Evolutionary conservation across 2,888 invertebrate species (phyloP), one percentile per base, ranked within the genome.

Genomic region (Hirtodrosophila confusa): DNA sequence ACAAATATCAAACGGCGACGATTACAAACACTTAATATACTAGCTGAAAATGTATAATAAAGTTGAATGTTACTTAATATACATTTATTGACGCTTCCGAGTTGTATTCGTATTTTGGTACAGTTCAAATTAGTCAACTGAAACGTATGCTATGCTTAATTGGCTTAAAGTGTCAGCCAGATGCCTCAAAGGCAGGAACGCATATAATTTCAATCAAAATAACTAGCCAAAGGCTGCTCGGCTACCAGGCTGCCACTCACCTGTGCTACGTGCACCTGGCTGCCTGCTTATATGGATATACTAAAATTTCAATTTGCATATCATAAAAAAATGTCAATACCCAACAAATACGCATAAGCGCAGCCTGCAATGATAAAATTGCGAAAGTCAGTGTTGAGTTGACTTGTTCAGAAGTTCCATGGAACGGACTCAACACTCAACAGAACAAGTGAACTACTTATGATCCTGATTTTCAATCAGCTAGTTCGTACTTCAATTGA

Each of bases 231-330:
- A 50, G 56, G 65, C 60, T 56, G 54, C 6, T 9, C 47, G 17
- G 4, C 41, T 24, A 6, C 53, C 48, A 43, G 24, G 3, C 36
- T 61, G 31, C 24, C 17, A 29, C 39, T 17, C 41, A 41, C 33
- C 29, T 39, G 29, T 23, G 6, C 11, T 54, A 31, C 24, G n/a
- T 23, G 12, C 44, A 29, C 48, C 37, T 49, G n/a, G 7, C 48
- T 29, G 44, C 53, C 44, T 29, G 27, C 57, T 55, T 62, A 24
- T 69, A 58, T 70, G 64, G 71, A 78, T 83, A 71, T 71, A 56
- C 62, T 67, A 70, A 80, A 87, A 76, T 86, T 85, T 88, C 85
- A 88, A 85, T 88, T 85, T 85, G 80, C 86, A 85, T 85, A 78
- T 76, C 74, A 85, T 84, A 75, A 74, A 78, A 65, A 76, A 77